phyloP scores from a whole-genome alignment of 2,113 vertebrate genomes.

The Pogona vitticeps region DNA sequence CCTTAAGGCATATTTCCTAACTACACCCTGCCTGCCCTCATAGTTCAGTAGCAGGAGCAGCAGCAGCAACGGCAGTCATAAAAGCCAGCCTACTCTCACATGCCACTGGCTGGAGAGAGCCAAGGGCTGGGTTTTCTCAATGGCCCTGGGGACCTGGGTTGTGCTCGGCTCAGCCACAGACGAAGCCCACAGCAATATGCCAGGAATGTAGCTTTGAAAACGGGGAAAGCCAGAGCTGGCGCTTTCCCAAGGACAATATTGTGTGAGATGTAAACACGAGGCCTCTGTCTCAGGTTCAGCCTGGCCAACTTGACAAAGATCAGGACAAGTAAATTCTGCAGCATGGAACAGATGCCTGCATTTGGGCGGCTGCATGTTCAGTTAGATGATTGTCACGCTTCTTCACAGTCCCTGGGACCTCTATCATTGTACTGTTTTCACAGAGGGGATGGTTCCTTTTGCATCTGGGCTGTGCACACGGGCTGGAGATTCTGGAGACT shows the following conservation, averaged over 20 bases:
- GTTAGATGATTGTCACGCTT: conserved; percentile 9
- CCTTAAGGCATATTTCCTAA: conserved; percentile 18
- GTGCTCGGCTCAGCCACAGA: neutral
- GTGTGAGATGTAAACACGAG: conserved; percentile 57
- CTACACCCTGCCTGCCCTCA: neutral
- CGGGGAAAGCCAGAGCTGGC: conserved; percentile 62
- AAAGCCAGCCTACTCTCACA: neutral
- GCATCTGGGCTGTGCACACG: no score
- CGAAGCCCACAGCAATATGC: conserved; percentile 52
- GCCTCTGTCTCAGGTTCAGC: conserved; percentile 50
- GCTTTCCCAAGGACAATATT: conserved; percentile 59
- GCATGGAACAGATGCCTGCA: conserved; percentile 9
- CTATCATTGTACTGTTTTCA: neutral
- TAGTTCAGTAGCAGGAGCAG: neutral
- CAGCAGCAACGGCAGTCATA: neutral
- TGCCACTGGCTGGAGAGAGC: neutral
- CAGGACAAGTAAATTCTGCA: neutral
- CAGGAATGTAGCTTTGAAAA: conserved; percentile 68
- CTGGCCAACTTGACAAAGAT: conserved; percentile 45
- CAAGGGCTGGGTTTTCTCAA: neutral
- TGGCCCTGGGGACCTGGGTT: neutral
- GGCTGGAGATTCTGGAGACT: neutral
- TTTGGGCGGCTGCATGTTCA: neutral
- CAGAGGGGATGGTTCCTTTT: no score
- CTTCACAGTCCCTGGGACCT: accelerated